These are phyloP conservation scores for Leucophenga maculata DNA, from an alignment of 2,888 invertebrate species.

Conservation along the genomic window DNA sequence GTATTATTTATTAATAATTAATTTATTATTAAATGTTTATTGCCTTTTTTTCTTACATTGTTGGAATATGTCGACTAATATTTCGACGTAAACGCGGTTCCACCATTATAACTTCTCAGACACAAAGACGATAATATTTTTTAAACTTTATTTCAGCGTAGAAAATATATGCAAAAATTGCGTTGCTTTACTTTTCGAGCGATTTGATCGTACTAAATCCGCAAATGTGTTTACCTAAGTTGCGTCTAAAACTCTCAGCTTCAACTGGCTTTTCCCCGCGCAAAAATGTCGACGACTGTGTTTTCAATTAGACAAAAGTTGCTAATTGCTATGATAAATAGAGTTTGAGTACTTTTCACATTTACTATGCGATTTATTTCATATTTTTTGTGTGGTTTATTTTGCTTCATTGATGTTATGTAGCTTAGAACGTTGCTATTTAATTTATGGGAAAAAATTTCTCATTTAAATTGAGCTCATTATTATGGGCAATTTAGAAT, in stretches of 20 bases:
- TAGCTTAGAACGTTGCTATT: neutral
- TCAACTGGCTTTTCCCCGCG: no score
- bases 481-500: no score
- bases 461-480: no score
- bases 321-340: slow-evolving; percentile 45
- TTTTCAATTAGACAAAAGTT: slow-evolving; percentile 43
- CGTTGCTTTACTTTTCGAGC: no score
- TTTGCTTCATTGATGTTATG: no score
- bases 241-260: slow-evolving; percentile 4
- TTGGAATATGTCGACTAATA: slow-evolving; percentile 57
- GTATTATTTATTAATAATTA: slow-evolving; percentile 12
- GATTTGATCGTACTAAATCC: slow-evolving; percentile 22
- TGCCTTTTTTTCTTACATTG: slow-evolving; percentile 54
- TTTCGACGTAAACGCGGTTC: slow-evolving; percentile 63
- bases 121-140: no score
- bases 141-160: no score
- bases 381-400: no score
- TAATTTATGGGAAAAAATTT: neutral
- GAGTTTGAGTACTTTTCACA: no score
- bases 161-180: no score
- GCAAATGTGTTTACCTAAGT: slow-evolving; percentile 1
- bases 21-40: neutral
- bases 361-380: no score
- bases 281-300: neutral
- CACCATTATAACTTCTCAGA: slow-evolving; percentile 48